Conservation (phyloP, 2,888 invertebrate genomes). For the Sphaerophoria taeniata region DNA sequence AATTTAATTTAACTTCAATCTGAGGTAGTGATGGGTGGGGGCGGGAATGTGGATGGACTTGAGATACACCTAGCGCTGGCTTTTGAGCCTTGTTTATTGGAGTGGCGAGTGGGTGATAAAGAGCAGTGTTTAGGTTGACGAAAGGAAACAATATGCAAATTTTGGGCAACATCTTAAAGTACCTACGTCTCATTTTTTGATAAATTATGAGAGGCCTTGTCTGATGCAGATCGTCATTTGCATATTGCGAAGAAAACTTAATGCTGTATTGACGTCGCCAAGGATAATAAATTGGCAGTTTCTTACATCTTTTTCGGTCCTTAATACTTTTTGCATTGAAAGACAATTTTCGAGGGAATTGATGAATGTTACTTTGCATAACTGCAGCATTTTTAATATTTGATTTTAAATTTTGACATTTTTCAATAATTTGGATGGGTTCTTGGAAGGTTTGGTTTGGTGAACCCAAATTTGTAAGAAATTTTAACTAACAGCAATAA, state of each 20-base stretch:
- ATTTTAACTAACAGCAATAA: constrained; percentile 1
- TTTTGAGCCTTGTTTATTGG: constrained; percentile 68
- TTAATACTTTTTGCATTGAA: not conserved
- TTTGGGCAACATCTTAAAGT: constrained; percentile 6
- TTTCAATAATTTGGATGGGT: not conserved
- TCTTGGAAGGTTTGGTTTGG: constrained; percentile 1
- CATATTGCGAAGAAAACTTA: constrained; percentile 29
- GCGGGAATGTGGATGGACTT: not conserved
- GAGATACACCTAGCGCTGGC: too few species aligned
- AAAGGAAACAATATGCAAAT: constrained; percentile 43
- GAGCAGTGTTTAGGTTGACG: constrained; percentile 25
- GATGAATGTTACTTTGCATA: constrained; percentile 54
- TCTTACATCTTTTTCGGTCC: not conserved
- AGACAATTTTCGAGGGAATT: not conserved
- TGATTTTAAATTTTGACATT: constrained; percentile 43
- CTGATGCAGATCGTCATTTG: constrained; percentile 25
- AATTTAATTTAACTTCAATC: constrained; percentile 41
- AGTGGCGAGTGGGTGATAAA: constrained; percentile 52
- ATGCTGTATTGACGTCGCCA: constrained; percentile 12
- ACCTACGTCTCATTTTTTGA: not conserved
- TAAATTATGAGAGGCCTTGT: constrained; percentile 44
- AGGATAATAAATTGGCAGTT: constrained; percentile 25
- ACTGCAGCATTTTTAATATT: constrained; percentile 58
- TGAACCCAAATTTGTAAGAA: not conserved
- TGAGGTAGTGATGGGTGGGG: not conserved